Base-by-base conservation (phyloP, 2,797 vertebrate genomes). In the Salarias fasciatus region DNA sequence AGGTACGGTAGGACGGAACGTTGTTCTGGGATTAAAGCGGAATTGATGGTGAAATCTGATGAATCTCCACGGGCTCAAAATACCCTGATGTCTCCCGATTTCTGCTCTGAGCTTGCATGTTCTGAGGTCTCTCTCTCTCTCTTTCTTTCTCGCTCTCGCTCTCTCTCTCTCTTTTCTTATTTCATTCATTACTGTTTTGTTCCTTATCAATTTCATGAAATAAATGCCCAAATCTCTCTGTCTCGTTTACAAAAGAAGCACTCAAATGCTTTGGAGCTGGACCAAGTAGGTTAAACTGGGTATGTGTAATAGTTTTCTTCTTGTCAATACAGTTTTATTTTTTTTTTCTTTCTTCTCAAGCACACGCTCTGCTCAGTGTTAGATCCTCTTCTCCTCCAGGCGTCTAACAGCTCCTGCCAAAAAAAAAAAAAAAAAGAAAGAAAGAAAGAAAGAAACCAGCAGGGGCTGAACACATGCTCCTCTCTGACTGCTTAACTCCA, bases 161-260 rank as follows among this genome's bases (percentile, higher is more conserved):
- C 44, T 75, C 58, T 78, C 56, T 78, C 37, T 70, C 51, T 69
- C 58, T 76, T 61, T 91, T 85, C 80, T 89, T 88, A 63, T 85
- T 84, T 86, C 75, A 90, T 88, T 86, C 84, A 82, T 91, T 73
- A 71, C 76, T 90, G 66, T 84, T 84, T 72, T 70, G 85, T 53
- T 78, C 72, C 43, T 75, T 72, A 72, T 79, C 43, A 74, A 82
- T 72, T 91, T 76, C 68, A 81, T 90, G 68, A 93, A 24, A 92
- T 93, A 92, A 92, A 94, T 91, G 75, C 90, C 88, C 90, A 88
- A 91, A 92, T 93, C 77, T 93, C 78, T 94, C 86, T 94, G 91
- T 93, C 92, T 93, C 79, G 53, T 94, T 92, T 89, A 90, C 81
- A 91, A 90, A 91, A 93, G 93, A 94, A 94, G 93, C 93, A 88